Conservation (phyloP, 1,140 invertebrate species). For the Drosophila elegans region DNA sequence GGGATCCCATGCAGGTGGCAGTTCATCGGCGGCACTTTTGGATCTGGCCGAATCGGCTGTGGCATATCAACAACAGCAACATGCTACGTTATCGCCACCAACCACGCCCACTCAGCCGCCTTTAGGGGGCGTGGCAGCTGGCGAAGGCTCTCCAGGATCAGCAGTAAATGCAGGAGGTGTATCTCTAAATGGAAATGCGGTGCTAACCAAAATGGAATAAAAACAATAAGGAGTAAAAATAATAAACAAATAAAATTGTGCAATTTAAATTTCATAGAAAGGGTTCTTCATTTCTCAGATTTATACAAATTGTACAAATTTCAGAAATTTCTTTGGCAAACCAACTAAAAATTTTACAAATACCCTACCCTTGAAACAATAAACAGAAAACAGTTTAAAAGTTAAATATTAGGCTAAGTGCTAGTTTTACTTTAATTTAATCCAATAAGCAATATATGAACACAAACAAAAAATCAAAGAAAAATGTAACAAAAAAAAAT, state of each 20-base stretch:
- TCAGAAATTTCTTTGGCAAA: not conserved
- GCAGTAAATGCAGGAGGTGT: not conserved
- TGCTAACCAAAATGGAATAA: slow-evolving; percentile 64
- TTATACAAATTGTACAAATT: slow-evolving; percentile 5
- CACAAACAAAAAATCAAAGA: not conserved
- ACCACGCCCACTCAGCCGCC: slow-evolving; percentile 76
- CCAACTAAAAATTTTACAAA: not conserved
- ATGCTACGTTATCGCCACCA: slow-evolving; percentile 73
- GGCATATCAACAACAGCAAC: slow-evolving; percentile 69
- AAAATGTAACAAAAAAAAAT: slow-evolving; percentile 17
- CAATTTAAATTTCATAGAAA: slow-evolving; percentile 26
- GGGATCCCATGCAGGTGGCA: slow-evolving; percentile 13
- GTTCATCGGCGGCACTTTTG: slow-evolving; percentile 58
- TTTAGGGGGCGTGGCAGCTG: slow-evolving; percentile 11
- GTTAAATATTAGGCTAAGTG: slow-evolving; percentile 18
- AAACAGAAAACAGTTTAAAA: slow-evolving; percentile 5
- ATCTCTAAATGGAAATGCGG: slow-evolving; percentile 46
- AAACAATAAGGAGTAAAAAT: not conserved
- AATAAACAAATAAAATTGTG: slow-evolving; percentile 15
- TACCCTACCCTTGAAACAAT: slow-evolving; percentile 9
- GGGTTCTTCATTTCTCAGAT: slow-evolving; percentile 17
- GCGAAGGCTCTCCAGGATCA: slow-evolving; percentile 46
- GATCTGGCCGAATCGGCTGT: slow-evolving; percentile 73
- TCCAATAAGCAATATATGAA: slow-evolving; percentile 12
- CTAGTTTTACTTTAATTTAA: slow-evolving; percentile 33